Evolutionary conservation across 2,797 vertebrate species (phyloP).

Genomic region (Typhlichthys eigenmanni): DNA sequence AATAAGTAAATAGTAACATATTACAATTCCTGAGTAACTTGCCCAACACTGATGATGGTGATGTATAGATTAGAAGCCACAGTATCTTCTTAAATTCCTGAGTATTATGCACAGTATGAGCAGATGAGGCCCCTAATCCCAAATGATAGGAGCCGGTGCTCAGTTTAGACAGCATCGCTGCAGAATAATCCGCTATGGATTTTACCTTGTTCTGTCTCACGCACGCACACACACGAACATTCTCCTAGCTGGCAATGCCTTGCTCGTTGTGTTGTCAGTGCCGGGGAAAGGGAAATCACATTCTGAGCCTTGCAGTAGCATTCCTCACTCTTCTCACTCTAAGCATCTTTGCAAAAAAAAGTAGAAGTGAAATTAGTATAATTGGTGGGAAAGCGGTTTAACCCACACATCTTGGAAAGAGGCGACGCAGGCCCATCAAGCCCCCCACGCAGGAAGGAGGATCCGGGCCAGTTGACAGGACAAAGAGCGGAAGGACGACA

Average conservation of each 20-base stretch:
- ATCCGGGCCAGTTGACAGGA: conserved; percentile 30
- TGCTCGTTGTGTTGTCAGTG: conserved; percentile 38
- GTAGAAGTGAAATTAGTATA: conserved; percentile 73
- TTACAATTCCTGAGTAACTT: too few species aligned
- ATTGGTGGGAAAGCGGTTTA: conserved; percentile 79
- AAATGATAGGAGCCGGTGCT: too few species aligned
- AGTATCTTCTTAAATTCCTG: too few species aligned
- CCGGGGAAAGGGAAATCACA: conserved; percentile 35
- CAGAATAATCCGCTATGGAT: too few species aligned
- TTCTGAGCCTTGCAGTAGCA: conserved; percentile 56
- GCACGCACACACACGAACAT: neutral
- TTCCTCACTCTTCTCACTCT: conserved; percentile 58
- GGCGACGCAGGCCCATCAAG: conserved; percentile 61
- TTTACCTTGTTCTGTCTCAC: neutral
- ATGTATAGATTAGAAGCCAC: too few species aligned
- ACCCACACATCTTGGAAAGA: conserved; percentile 69
- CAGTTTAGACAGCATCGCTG: too few species aligned
- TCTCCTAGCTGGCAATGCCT: conserved; percentile 35
- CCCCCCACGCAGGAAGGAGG: conserved; percentile 49
- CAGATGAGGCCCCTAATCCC: too few species aligned
- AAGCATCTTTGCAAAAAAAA: conserved; percentile 69
- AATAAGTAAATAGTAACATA: too few species aligned
- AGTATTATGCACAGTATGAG: too few species aligned
- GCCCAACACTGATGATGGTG: too few species aligned
- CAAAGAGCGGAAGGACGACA: conserved; percentile 24